Percentiles rank a stretch among this genome's conserved stretches.
phyloP scores from a whole-genome alignment of 2,797 vertebrate genomes.

The Micropoecilia bifurca region DNA sequence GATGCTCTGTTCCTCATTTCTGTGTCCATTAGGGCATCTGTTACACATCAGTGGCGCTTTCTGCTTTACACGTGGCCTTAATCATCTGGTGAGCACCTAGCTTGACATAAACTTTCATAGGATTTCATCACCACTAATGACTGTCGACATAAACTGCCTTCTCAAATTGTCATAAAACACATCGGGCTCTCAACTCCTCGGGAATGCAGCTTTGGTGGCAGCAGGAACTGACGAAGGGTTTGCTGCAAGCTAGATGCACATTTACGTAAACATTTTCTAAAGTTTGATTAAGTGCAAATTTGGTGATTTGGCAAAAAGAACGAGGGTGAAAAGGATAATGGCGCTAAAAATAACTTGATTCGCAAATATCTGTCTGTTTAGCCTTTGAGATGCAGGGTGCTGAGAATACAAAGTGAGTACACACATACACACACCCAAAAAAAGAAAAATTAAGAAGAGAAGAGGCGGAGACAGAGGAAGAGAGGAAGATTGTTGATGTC shows the following conservation, averaged over 20 bases:
- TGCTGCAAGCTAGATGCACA: slow-evolving; percentile 38
- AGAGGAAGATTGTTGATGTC: slow-evolving; percentile 72
- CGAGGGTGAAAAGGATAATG: slow-evolving; percentile 14
- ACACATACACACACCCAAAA: slow-evolving; percentile 2
- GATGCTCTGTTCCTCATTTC: slow-evolving; percentile 40
- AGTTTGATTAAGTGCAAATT: slow-evolving; percentile 21
- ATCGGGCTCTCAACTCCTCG: slow-evolving; percentile 58
- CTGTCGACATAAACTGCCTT: slow-evolving; percentile 77
- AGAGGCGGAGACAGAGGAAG: slow-evolving; percentile 47
- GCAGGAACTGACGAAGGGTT: slow-evolving; percentile 43
- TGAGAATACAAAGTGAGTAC: slow-evolving; percentile 27
- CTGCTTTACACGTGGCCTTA: slow-evolving; percentile 74
- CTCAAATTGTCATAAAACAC: slow-evolving; percentile 77
- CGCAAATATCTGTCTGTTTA: background rate
- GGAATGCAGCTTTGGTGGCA: slow-evolving; percentile 65
- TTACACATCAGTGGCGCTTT: slow-evolving; percentile 61
- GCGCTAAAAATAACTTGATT: slow-evolving; percentile 8
- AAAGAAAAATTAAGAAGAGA: slow-evolving; percentile 33
- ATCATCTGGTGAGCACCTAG: slow-evolving; percentile 68
- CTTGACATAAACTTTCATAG: slow-evolving; percentile 72
- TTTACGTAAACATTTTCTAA: slow-evolving; percentile 22
- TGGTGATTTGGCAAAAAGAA: slow-evolving; percentile 18
- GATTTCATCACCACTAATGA: slow-evolving; percentile 78
- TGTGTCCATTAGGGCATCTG: slow-evolving; percentile 62
- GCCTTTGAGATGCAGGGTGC: slow-evolving; percentile 2